A percentile compares a stretch with the other conserved stretches of the same genome.
Conservation (phyloP, 2,888 invertebrate genomes). For the Podabrus alpinus region DNA sequence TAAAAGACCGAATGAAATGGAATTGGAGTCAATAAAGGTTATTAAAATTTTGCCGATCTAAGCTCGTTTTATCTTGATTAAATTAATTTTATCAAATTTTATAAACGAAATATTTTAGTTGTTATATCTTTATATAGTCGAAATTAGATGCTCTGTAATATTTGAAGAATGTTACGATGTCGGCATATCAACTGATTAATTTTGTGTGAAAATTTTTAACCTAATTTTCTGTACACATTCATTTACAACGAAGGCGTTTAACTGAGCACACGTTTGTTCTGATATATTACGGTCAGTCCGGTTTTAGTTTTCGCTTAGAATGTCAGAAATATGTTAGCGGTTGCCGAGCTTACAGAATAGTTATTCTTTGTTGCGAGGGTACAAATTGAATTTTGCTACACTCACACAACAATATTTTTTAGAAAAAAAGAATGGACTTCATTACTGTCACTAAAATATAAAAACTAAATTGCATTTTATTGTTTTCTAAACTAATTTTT, state of each 20-base stretch:
- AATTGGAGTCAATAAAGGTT: conserved; percentile 42
- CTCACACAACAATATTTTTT: conserved; percentile 43
- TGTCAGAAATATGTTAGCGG: conserved; percentile 45
- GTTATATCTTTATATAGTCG: conserved; percentile 11
- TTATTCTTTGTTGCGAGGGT: conserved; percentile 39
- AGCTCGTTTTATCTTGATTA: conserved; percentile 41
- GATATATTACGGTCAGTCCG: conserved; percentile 46
- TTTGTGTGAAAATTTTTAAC: conserved; percentile 28
- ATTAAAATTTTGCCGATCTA: conserved; percentile 42
- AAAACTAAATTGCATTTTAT: conserved; percentile 4
- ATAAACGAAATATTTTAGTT: conserved; percentile 31
- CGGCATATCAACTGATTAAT: conserved; percentile 16
- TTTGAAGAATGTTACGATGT: conserved; percentile 12
- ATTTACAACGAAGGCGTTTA: conserved; percentile 18
- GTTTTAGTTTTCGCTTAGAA: conserved; percentile 41
- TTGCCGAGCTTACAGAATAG: conserved; percentile 38
- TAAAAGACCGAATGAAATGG: conserved; percentile 32
- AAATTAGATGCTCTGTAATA: conserved; percentile 14
- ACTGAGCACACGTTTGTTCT: conserved; percentile 43
- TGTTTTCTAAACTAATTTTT: conserved; percentile 2
- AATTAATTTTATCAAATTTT: conserved; percentile 36
- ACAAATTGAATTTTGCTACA: conserved; percentile 45
- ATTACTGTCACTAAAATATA: conserved; percentile 34
- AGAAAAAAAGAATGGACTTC: conserved; percentile 40
- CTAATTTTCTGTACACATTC: conserved; percentile 29